Percentiles rank a stretch among this genome's conserved stretches.
Evolutionary conservation across 1,140 invertebrate genomes (phyloP).

Genomic region (Dendrolimus punctatus): DNA sequence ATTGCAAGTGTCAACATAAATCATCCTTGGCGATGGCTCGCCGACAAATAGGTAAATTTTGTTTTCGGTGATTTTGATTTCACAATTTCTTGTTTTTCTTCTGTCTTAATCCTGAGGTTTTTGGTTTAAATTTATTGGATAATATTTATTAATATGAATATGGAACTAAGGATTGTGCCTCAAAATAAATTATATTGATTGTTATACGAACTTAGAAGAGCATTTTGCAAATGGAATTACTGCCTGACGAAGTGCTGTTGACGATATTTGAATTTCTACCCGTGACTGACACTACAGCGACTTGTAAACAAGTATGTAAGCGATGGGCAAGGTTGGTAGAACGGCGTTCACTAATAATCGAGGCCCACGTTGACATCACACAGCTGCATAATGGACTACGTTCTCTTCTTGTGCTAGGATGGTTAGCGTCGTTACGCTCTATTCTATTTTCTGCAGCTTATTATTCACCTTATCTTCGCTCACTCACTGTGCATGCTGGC

Average conservation of each 20-base stretch:
- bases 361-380: not conserved
- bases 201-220: too few species aligned
- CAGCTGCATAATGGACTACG: conserved; percentile 2
- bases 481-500: conserved; percentile 9
- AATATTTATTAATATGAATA: too few species aligned
- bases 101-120: too few species aligned
- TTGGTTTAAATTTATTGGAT: too few species aligned
- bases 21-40: too few species aligned
- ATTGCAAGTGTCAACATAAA: too few species aligned
- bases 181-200: too few species aligned
- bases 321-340: conserved; percentile 12
- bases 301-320: conserved; percentile 15
- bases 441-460: not conserved
- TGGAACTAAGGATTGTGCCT: too few species aligned
- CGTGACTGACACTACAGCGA: conserved; percentile 7
- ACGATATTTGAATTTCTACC: conserved; percentile 25
- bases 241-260: conserved; percentile 31
- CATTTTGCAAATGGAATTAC: conserved; percentile 20
- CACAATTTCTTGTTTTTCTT: too few species aligned
- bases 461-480: conserved; percentile 2
- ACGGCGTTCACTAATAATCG: conserved; percentile 2
- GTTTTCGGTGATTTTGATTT: too few species aligned
- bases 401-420: conserved; percentile 9
- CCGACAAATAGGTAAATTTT: too few species aligned
- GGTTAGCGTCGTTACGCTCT: conserved; percentile 4